phyloP scores from a whole-genome alignment of 2,797 vertebrate species.

The Rhynchonycteris naso region DNA sequence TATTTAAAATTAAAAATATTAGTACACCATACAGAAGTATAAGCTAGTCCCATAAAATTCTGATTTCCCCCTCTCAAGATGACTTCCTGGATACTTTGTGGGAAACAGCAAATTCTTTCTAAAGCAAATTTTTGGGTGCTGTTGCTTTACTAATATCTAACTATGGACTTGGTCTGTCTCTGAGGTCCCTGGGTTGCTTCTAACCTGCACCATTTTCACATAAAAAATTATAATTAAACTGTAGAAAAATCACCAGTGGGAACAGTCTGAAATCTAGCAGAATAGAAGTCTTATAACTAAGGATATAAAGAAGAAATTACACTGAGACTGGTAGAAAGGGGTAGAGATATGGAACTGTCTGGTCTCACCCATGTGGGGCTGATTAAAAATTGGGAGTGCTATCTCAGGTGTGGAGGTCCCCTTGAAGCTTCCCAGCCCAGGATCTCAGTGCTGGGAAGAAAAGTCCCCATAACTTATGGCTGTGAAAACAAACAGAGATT shows the following conservation, averaged over 20 bases:
- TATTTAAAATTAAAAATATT: conserved; percentile 18
- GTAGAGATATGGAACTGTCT: neutral
- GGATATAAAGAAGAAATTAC: neutral
- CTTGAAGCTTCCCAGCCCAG: neutral
- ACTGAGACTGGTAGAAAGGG: neutral
- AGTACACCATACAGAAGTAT: neutral
- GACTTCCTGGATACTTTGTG: neutral
- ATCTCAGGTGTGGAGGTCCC: neutral
- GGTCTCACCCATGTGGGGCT: neutral
- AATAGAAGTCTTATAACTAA: neutral
- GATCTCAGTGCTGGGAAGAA: neutral
- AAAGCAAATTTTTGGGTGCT: neutral
- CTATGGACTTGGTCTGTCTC: neutral
- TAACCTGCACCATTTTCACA: neutral
- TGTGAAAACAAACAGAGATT: neutral
- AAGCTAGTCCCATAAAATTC: neutral
- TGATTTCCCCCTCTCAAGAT: neutral
- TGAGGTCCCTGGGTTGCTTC: neutral
- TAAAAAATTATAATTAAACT: neutral
- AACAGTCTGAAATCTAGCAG: neutral
- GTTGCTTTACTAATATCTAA: neutral
- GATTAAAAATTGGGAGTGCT: neutral
- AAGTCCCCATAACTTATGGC: neutral
- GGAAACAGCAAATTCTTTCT: conserved; percentile 1
- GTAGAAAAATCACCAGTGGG: neutral